These are phyloP conservation scores for Azemiops feae DNA, from an alignment of 2,113 vertebrate genomes.

Conservation along the genomic window DNA sequence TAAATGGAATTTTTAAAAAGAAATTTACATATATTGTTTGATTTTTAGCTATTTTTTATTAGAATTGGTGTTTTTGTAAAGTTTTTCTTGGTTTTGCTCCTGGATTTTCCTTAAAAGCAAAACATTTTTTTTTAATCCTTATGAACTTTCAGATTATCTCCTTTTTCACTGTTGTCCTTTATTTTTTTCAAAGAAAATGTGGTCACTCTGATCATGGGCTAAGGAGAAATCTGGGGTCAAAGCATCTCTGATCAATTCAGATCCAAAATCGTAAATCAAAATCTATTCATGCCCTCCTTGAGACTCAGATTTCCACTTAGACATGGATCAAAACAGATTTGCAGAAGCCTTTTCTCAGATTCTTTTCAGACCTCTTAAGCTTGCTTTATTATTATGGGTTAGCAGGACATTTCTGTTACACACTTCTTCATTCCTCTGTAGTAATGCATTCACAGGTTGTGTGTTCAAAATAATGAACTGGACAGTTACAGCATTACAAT, in stretches of 20 bases:
- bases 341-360: neutral
- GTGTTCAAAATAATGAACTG: neutral
- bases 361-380: neutral
- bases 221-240: neutral
- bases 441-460: neutral
- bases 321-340: neutral
- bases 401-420: neutral
- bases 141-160: neutral
- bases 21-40: too few species aligned
- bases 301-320: neutral
- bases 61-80: too few species aligned
- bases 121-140: neutral
- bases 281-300: neutral
- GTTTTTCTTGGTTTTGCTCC: too few species aligned
- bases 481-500: neutral
- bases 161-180: neutral
- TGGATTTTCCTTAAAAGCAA: neutral
- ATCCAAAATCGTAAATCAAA: neutral
- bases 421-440: neutral
- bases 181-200: neutral
- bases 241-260: neutral
- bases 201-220: neutral
- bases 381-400: neutral
- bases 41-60: too few species aligned
- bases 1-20: too few species aligned